These are phyloP conservation scores for Tonatia bakeri DNA, from an alignment of 2,113 vertebrate species.

Conservation along the genomic window DNA sequence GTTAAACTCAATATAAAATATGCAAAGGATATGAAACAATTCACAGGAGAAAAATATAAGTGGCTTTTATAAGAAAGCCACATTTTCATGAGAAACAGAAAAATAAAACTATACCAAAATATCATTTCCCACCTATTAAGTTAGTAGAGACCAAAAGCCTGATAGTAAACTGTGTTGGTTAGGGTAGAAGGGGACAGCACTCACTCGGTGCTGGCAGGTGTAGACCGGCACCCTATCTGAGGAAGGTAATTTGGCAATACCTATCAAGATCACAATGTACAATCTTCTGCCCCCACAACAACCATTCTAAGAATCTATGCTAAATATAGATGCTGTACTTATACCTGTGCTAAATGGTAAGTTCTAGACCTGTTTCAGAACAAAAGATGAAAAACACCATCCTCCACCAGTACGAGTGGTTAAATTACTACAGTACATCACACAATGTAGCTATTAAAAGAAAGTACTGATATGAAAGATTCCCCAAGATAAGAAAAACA, in stretches of 20 bases:
- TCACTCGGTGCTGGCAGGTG: neutral
- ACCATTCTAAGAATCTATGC: neutral
- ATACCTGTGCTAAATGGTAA: neutral
- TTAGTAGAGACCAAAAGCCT: neutral
- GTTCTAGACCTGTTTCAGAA: neutral
- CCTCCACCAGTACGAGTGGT: neutral
- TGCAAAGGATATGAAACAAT: neutral
- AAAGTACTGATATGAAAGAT: neutral
- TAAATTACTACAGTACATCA: neutral
- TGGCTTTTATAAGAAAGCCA: neutral
- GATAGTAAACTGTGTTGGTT: neutral
- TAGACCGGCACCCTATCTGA: neutral
- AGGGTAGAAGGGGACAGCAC: neutral
- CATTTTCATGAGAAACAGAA: neutral
- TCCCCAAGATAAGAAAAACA: neutral
- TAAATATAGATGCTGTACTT: neutral
- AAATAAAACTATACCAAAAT: neutral
- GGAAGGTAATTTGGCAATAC: neutral
- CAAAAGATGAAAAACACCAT: neutral
- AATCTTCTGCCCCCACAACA: neutral
- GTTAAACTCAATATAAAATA: slow-evolving; percentile 26
- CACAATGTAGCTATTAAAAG: neutral
- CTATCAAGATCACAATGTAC: neutral
- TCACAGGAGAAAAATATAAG: neutral
- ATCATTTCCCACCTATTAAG: neutral